These are phyloP conservation scores for Apantesis nais DNA, from an alignment of 2,888 invertebrate species.

Conservation along the genomic window DNA sequence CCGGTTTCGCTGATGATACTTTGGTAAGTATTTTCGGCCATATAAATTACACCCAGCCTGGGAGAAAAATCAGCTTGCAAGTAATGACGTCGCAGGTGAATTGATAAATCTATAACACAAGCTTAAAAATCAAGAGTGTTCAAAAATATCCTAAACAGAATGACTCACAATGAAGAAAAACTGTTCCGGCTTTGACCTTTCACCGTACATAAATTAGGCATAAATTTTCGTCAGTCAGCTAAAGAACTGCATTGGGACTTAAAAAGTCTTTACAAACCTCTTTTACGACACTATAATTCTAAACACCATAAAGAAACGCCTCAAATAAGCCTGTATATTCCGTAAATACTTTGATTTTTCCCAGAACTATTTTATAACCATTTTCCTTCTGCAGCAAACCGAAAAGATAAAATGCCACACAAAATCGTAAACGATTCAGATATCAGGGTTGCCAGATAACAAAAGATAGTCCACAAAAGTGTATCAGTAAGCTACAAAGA, in stretches of 20 bases:
- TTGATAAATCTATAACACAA: neutral
- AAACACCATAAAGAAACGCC: neutral
- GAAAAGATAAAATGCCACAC: slow-evolving; percentile 1
- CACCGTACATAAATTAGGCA: neutral
- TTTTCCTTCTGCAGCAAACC: slow-evolving; percentile 6
- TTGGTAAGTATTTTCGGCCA: no score
- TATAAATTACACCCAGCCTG: no score
- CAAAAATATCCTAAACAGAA: neutral
- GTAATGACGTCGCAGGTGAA: neutral
- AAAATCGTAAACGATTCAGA: neutral
- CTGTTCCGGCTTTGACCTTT: neutral
- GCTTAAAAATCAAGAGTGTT: neutral
- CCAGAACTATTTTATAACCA: slow-evolving; percentile 1
- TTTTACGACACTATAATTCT: neutral
- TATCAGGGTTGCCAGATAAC: slow-evolving; percentile 9
- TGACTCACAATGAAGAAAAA: neutral
- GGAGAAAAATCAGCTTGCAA: no score
- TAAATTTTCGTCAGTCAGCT: neutral
- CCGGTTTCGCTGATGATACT: no score
- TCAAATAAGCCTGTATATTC: neutral
- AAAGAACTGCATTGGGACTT: neutral
- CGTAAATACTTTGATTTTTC: neutral
- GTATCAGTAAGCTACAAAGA: slow-evolving; percentile 20
- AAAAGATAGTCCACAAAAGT: slow-evolving; percentile 7
- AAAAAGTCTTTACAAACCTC: neutral